Evolutionary conservation across 2,113 vertebrate species (phyloP), one percentile per base, ranked within the genome.

Genomic region (Ameiurus melas): DNA sequence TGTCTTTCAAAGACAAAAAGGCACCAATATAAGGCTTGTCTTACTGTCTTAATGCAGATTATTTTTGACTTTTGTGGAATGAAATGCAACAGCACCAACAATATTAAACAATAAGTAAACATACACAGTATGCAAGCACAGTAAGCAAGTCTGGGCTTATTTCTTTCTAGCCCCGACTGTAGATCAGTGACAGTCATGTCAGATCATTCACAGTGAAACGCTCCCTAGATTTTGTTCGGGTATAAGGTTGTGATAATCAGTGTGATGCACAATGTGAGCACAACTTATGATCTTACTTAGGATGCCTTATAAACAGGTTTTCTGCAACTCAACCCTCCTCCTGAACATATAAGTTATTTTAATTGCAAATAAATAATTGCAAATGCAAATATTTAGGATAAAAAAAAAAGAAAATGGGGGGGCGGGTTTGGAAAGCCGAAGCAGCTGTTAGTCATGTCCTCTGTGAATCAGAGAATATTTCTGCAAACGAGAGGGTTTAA

Each of bases 381-480:
- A 39, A 20, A 43, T 43, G 12, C 8, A 70, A 70, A 33, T 19
- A 70, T 75, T 39, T 75, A 43, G 71, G 36, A 10, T 58, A 1
- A 80, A 80, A 57, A 7, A 55, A 51, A 47, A 16, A 80, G 5
- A 30, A 33, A 20, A 58, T 6, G 13, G 55, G 16, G 16, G 16
- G 53, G 53, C 1, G 53, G 22, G 20, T 6, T 47, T 51, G 25
- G 66, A 22, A 68, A 43, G 58, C 58, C 16, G 47, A 70, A 85
- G 51, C 14, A 80, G 30, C 39, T 16, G 62, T 85, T 70, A 27
- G 39, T 71, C 68, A 13, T 57, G 84, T 73, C 84, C 84, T 64
- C 66, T 39, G 36, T 68, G 55, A 13, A 75, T 47, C 66, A 47
- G 47, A 62, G 71, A 33, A 75, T n/a, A 70, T 58, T 39, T 60